Base-by-base conservation (phyloP, 2,797 vertebrate species). In the Gephyroberyx darwinii region DNA sequence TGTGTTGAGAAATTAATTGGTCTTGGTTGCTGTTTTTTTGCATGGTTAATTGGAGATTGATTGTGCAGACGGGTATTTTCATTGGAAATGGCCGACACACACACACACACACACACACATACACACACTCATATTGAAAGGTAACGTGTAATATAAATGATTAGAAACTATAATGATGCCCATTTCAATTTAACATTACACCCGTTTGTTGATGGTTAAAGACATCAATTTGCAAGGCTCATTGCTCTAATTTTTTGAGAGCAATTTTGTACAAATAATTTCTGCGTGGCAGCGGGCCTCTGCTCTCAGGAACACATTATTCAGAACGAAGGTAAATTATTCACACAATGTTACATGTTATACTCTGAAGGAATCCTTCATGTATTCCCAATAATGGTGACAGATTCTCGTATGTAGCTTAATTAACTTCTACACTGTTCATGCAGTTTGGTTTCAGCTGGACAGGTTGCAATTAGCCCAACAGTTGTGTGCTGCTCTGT, bases 371-470 rank as follows among this genome's bases (percentile, higher is more conserved):
- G 66, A 69, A 78, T 80, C 70, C 74, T 85, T 88, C 67, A 85
- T 76, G 60, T 60, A 53, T 72, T 80, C 60, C 69, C 63, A 77
- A 80, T 72, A 48, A 78, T 83, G 82, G 78, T 83, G 77, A 71
- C 79, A 78, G 80, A 86, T 82, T 81, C 72, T 82, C 65, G 82
- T 76, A 73, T 86, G 82, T 58, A 66, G 67, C 71, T 77, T 86
- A 87, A 91, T 91, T 88, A 79, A 80, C 71, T 71, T 69, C 69
- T 64, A 63, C 43, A 65, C 79, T 81, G 67, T 89, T 88, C 70
- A 39, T 69, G 58, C 69, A 68, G 69, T 78, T 79, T 35, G 5
- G 47, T 66, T 73, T 51, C 35, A 17, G 73, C 58, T 56, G 74
- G 64, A 69, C 58, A 71, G 55, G 68, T 58, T 54, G 37, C 50